Evolutionary conservation across 2,113 vertebrate genomes (phyloP), one percentile per base, ranked within the genome.

Genomic region (Oryzias celebensis): DNA sequence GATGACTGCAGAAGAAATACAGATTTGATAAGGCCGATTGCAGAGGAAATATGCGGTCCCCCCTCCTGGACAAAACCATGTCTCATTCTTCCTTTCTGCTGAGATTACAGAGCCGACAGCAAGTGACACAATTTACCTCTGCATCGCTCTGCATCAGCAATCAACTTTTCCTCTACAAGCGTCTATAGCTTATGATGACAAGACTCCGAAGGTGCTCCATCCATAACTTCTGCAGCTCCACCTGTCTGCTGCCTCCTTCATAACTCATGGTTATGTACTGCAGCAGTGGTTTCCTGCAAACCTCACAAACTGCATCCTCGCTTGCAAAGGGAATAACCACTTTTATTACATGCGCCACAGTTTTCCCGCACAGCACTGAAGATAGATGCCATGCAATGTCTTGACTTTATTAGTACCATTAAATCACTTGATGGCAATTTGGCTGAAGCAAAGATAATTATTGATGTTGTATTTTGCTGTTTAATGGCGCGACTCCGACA

Each of bases 251-350:
- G 54, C 28, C 76, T 65, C 41, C 62, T 73, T 58, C 70, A 73
- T 80, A 78, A 82, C 78, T 85, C 75, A 83, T 87, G 80, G 46
- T 81, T 73, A 77, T 82, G 77, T 73, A 73, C 36, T 36, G 36
- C 36, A 4, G 75, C 77, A 63, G 72, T 63, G 62, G 62, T 73
- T 81, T 68, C 66, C 49, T 49, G 73, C 71, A 43, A 23, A 53
- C 69, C 72, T 68, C 74, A 43, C 66, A 68, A 68, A 73, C 62
- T 53, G 67, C 69, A 52, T 14, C 76, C 68, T 61, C 71, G 79
- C 80, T 70, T 51, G 70, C 62, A 17, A 18, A 23, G 76, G 71
- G 77, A 75, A 74, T 54, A 70, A 71, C 44, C 64, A 26, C 75
- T 72, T 80, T 80, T 73, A 77, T 79, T 79, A 77, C 17, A 60